Evolutionary conservation across 2,797 vertebrate genomes (phyloP), one percentile per base, ranked within the genome.

Genomic region (Choloepus didactylus): DNA sequence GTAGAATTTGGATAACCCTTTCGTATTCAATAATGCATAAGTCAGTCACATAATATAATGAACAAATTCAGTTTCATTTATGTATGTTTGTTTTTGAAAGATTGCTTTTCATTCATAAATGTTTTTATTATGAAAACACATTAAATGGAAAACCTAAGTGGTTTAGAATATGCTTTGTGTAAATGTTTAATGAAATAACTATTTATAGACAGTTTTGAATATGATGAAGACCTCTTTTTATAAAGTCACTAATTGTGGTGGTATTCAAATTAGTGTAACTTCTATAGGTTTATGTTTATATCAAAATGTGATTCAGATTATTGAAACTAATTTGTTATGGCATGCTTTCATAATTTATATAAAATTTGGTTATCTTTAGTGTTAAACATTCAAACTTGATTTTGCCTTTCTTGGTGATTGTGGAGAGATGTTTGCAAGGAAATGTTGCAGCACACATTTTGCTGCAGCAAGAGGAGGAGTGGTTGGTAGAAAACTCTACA

Each of bases 401-500:
- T 1, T 29, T 5, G 31, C 23, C 46, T 82, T 87, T 82, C 27
- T 73, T 9, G 70, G 56, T 85, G 27, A 83, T 15, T 86, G 85
- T 81, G 27, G 11, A 89, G 41, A 38, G 6, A 85, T 87, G 16
- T 60, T 90, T 59, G 54, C 46, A 76, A 91, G 18, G 54, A 94
- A 89, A 88, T 91, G 18, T 25, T 67, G 49, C 25, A 77, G 64
- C 1, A 54, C 38, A 44, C 49, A 56, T 60, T 95, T 93, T 93
- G 70, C 59, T 21, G 25, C 19, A 23, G 73, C 1, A 1, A 4
- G 41, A 11, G 41, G 49, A 73, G n/a, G 44, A 81, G 21, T 70
- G 35, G 9, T 64, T 89, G 31, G 41, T 54, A 54, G 44, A 86
- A 46, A 87, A 49, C 21, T 80, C 35, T 19, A 31, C 2, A 18